These are phyloP conservation scores for Hyposoter dolosus DNA, from an alignment of 2,888 invertebrate species.

Conservation along the genomic window DNA sequence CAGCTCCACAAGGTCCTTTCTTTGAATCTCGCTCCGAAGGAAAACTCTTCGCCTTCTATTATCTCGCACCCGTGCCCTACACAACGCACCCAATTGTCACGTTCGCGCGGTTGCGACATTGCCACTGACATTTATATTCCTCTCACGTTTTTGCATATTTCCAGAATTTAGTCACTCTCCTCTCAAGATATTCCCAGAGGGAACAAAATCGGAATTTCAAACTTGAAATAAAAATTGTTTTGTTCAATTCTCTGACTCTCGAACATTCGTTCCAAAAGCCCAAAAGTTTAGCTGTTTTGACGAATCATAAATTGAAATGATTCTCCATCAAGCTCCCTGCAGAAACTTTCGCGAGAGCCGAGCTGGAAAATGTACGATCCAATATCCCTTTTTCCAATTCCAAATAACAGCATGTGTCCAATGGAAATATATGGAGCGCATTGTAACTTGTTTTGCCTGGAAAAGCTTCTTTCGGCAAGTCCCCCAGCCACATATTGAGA, in stretches of 20 bases:
- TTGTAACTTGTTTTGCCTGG: slow-evolving; percentile 7
- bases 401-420: not conserved
- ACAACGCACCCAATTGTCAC: slow-evolving; percentile 1
- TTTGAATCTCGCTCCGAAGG: not conserved
- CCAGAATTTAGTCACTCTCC: not conserved
- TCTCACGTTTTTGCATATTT: not conserved
- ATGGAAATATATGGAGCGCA: not conserved
- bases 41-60: slow-evolving; percentile 10
- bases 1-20: not conserved
- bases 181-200: not conserved
- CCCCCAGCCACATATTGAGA: slow-evolving; percentile 15
- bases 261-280: not conserved
- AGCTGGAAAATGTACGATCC: not conserved
- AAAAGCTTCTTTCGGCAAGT: not conserved
- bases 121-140: slow-evolving; percentile 61
- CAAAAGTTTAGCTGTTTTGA: not conserved
- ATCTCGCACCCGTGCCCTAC: not conserved
- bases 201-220: not conserved
- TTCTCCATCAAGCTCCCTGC: not conserved
- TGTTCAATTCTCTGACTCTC: not conserved
- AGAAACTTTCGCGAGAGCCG: not conserved
- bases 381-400: slow-evolving; percentile 9
- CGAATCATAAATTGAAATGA: not conserved
- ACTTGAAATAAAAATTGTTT: not conserved
- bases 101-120: slow-evolving; percentile 50